Percentiles rank a stretch among this genome's conserved stretches.
phyloP scores from a whole-genome alignment of 2,113 vertebrate species.

The Indicator maculatus region DNA sequence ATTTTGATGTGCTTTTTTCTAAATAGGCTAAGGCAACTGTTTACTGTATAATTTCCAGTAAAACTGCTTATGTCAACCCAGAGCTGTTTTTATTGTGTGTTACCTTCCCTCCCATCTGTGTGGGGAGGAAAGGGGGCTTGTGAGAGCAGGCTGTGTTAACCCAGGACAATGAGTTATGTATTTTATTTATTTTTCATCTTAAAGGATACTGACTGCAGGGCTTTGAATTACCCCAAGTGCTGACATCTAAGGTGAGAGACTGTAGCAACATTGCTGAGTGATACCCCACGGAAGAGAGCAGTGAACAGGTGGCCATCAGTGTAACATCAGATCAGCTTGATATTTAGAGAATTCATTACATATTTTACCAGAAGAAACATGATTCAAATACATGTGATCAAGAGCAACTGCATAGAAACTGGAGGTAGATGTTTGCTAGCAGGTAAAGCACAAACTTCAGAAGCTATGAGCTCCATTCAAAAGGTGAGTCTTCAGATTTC shows the following conservation, averaged over 20 bases:
- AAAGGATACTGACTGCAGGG: neutral
- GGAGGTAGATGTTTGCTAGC: conserved; percentile 6
- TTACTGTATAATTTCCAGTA: too few species aligned
- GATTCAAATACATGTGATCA: conserved; percentile 8
- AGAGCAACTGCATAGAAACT: neutral
- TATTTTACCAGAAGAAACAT: neutral
- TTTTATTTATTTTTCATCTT: neutral
- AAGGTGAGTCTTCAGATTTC: neutral
- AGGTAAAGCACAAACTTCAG: neutral
- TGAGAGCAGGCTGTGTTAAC: too few species aligned
- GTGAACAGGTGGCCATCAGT: neutral
- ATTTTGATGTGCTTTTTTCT: too few species aligned
- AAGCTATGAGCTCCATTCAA: neutral
- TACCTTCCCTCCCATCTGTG: too few species aligned
- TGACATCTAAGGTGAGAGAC: neutral
- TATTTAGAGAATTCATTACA: neutral
- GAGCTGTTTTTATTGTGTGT: too few species aligned
- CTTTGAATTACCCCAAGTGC: neutral
- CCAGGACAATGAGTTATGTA: neutral
- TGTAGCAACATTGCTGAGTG: neutral
- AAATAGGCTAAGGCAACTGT: too few species aligned
- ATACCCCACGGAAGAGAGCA: neutral
- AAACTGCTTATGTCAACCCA: too few species aligned
- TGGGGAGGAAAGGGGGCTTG: too few species aligned
- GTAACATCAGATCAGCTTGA: neutral